These are phyloP conservation scores for Columba guinea DNA, from an alignment of 2,797 vertebrate species.

Conservation along the genomic window DNA sequence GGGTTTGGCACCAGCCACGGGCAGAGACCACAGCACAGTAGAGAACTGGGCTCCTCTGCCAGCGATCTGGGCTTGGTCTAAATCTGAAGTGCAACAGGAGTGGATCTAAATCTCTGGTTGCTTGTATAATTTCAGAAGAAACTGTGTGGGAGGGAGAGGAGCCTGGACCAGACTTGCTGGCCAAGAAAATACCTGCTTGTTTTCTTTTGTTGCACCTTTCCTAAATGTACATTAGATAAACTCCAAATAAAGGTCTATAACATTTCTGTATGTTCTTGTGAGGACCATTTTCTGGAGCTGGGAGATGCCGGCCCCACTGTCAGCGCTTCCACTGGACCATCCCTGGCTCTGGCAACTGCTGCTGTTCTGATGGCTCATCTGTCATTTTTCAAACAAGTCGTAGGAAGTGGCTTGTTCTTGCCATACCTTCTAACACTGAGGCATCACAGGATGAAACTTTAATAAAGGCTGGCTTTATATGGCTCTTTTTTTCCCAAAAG, in stretches of 20 bases:
- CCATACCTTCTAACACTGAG: neutral
- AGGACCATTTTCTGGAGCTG: neutral
- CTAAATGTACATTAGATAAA: neutral
- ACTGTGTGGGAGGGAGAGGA: neutral
- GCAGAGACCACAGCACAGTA: neutral
- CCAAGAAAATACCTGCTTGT: neutral
- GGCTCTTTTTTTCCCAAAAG: neutral
- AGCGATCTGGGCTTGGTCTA: neutral
- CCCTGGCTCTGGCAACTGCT: neutral
- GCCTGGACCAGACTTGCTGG: neutral
- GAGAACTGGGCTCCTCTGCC: neutral
- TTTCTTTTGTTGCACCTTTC: neutral
- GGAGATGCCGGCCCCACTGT: neutral
- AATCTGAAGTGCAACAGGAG: neutral
- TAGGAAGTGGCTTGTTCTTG: neutral
- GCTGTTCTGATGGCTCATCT: neutral
- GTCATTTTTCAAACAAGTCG: neutral
- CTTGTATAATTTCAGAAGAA: neutral
- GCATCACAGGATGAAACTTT: neutral
- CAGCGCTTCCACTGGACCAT: neutral
- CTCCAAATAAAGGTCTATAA: constrained; percentile 26
- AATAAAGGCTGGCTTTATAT: constrained; percentile 7
- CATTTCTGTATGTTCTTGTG: neutral
- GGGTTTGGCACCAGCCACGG: no score
- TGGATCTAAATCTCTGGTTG: neutral